Conservation (phyloP, 1,140 invertebrate species). For the Anastrepha obliqua region DNA sequence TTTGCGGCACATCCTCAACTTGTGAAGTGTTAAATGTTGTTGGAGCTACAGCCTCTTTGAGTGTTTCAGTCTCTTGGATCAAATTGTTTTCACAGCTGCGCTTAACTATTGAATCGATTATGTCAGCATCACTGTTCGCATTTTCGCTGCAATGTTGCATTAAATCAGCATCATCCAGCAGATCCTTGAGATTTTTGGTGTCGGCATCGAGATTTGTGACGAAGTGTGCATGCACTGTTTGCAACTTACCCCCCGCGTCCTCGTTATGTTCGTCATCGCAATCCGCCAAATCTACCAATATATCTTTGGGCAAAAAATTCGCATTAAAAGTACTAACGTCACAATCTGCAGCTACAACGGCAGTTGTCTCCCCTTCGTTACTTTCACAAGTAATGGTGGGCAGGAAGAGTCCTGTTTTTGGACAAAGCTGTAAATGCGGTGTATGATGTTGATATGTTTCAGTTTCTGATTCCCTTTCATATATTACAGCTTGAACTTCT, state of each 20-base stretch:
- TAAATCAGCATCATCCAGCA: conserved; percentile 72
- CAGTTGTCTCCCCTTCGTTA: conserved; percentile 7
- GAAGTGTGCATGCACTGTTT: background rate
- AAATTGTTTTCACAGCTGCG: conserved; percentile 77
- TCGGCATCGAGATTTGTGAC: conserved; percentile 62
- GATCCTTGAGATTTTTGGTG: conserved; percentile 71
- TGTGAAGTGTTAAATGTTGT: conserved; percentile 57
- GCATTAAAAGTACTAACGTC: conserved; percentile 27
- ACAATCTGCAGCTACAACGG: background rate
- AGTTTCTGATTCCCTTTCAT: conserved; percentile 1
- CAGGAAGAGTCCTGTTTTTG: conserved; percentile 69
- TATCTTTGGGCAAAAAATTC: conserved; percentile 36
- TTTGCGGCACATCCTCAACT: conserved; percentile 56
- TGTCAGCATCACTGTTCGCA: conserved; percentile 73
- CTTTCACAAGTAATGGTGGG: conserved; percentile 56
- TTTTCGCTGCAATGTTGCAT: conserved; percentile 77
- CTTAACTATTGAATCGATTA: conserved; percentile 78
- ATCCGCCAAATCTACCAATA: background rate
- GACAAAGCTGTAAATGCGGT: conserved; percentile 67
- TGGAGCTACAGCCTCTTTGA: background rate
- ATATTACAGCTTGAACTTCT: background rate
- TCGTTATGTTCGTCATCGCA: background rate
- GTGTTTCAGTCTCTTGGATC: conserved; percentile 54
- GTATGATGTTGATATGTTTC: conserved; percentile 51
- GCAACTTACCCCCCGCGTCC: background rate